phyloP scores from a whole-genome alignment of 2,888 invertebrate genomes.

The Heliconius ismenius region DNA sequence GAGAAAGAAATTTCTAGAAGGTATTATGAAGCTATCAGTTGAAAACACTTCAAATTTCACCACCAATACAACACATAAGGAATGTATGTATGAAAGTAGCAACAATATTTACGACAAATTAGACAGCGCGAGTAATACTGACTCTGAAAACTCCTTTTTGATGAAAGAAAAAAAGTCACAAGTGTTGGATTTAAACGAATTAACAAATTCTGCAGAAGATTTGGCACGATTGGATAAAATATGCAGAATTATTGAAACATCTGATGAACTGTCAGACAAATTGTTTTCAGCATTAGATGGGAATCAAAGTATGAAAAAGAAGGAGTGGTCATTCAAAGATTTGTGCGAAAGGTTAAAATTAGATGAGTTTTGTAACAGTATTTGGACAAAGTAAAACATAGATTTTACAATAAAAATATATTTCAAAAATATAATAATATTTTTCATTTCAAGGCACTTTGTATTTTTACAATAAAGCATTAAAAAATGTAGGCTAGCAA shows the following conservation, averaged over 20 bases:
- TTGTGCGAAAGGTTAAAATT: conserved; percentile 70
- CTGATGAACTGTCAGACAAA: conserved; percentile 72
- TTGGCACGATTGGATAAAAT: conserved; percentile 69
- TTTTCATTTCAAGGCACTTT: conserved; percentile 50
- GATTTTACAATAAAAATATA: conserved; percentile 9
- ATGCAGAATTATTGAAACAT: conserved; percentile 76
- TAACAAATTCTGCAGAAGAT: conserved; percentile 70
- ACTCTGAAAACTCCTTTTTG: conserved; percentile 69
- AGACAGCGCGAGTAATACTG: conserved; percentile 66
- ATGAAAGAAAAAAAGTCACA: conserved; percentile 66
- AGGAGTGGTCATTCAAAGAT: conserved; percentile 73
- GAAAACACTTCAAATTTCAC: conserved; percentile 43
- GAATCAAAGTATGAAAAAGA: conserved; percentile 45
- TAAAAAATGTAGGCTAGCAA: conserved; percentile 28
- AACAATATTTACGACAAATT: conserved; percentile 69
- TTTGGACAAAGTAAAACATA: conserved; percentile 47
- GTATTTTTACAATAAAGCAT: conserved; percentile 41
- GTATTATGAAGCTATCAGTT: conserved; percentile 34
- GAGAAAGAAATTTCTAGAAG: conserved; percentile 37
- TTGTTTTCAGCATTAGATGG: conserved; percentile 61
- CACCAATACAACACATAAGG: conserved; percentile 48
- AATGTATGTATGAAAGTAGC: not conserved
- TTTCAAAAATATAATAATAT: conserved; percentile 16
- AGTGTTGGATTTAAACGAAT: conserved; percentile 64
- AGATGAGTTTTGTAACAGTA: conserved; percentile 71